These are phyloP conservation scores for Aix galericulata DNA, from an alignment of 2,113 vertebrate genomes.

Conservation along the genomic window DNA sequence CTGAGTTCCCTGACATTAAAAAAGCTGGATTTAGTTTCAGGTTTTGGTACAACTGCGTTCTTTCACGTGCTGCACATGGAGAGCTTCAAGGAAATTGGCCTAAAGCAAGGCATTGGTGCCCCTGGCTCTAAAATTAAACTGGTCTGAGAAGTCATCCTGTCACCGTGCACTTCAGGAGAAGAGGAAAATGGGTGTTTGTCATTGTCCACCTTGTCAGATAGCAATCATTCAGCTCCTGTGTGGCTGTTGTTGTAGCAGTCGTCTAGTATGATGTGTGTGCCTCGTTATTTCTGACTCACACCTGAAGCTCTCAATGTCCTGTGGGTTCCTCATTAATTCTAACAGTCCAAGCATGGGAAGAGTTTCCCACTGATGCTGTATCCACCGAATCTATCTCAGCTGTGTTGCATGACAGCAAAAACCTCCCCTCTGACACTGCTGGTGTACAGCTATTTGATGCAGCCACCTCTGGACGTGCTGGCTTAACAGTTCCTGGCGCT, in stretches of 20 bases:
- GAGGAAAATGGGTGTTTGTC: not conserved
- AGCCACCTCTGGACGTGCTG: not conserved
- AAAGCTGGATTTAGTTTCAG: not conserved
- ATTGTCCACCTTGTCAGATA: not conserved
- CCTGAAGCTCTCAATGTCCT: not conserved
- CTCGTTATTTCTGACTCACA: not conserved
- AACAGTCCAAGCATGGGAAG: not conserved
- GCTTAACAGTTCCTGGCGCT: not conserved
- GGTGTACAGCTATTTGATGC: not conserved
- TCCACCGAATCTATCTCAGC: not conserved
- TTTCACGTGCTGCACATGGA: not conserved
- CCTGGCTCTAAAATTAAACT: not conserved
- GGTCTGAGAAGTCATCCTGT: not conserved
- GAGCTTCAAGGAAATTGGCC: not conserved
- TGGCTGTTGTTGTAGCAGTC: not conserved
- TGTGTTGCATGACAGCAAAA: not conserved
- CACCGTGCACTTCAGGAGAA: not conserved
- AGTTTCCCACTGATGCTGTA: not conserved
- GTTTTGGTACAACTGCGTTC: not conserved
- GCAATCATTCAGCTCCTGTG: not conserved
- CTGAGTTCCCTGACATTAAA: no score
- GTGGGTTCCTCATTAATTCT: not conserved
- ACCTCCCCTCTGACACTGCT: not conserved
- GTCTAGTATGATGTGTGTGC: fast-evolving
- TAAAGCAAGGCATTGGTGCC: not conserved